phyloP scores from a whole-genome alignment of 2,113 vertebrate species.

The Pogonocichla stellata region DNA sequence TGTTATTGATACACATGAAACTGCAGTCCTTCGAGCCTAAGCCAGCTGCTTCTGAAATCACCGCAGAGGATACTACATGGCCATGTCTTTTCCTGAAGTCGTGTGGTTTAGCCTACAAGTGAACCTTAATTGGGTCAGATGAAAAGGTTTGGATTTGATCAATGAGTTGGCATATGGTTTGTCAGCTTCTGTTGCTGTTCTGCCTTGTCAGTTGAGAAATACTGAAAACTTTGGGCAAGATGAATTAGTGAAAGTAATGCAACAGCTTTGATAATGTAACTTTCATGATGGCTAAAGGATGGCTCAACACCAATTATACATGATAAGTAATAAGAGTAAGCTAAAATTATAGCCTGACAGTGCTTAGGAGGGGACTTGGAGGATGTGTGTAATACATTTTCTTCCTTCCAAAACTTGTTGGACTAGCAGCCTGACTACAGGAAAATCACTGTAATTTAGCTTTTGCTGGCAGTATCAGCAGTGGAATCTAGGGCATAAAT shows the following conservation, averaged over 20 bases:
- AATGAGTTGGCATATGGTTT: not conserved
- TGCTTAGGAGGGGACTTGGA: conserved; percentile 42
- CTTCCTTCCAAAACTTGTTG: conserved; percentile 45
- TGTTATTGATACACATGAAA: not conserved
- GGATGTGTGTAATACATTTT: conserved; percentile 15
- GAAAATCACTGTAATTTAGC: conserved; percentile 36
- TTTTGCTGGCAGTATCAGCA: conserved; percentile 42
- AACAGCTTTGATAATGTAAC: conserved; percentile 25
- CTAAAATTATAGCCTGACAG: conserved; percentile 57
- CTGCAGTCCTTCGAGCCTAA: not conserved
- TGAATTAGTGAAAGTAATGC: conserved; percentile 49
- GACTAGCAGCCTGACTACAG: conserved; percentile 34
- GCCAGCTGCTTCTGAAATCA: conserved; percentile 32
- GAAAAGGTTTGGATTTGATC: not conserved
- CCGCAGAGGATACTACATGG: not conserved
- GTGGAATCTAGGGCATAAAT: conserved; percentile 48
- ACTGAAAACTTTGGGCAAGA: not conserved
- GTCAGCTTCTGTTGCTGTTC: not conserved
- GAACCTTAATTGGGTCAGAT: not conserved
- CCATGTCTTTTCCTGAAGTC: not conserved
- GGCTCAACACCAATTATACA: conserved; percentile 25
- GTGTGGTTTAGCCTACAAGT: not conserved
- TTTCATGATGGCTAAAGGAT: conserved; percentile 19
- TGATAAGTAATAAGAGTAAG: conserved; percentile 16
- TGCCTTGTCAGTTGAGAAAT: not conserved